These are phyloP conservation scores for Pseudopipra pipra DNA, from an alignment of 2,113 vertebrate species.

Conservation along the genomic window DNA sequence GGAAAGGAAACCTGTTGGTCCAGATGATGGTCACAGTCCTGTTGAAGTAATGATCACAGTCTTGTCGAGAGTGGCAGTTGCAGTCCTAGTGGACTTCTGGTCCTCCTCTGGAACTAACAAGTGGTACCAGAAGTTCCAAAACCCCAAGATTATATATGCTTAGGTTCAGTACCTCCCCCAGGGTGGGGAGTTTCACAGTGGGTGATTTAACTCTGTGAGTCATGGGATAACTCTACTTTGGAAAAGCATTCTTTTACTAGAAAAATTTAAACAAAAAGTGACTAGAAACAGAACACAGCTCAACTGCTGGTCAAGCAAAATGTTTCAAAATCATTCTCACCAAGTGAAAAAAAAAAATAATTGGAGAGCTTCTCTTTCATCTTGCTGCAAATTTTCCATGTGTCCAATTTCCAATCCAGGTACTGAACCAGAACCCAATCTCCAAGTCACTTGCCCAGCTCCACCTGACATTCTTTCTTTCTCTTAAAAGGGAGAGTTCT, in stretches of 20 bases:
- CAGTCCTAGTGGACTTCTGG: no score
- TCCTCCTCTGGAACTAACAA: no score
- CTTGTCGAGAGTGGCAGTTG: no score
- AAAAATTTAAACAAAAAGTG: neutral
- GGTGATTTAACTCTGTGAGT: no score
- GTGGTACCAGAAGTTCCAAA: no score
- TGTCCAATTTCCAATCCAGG: neutral
- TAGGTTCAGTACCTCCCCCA: no score
- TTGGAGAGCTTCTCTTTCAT: neutral
- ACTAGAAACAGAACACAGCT: neutral
- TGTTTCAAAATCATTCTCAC: neutral
- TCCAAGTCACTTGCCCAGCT: neutral
- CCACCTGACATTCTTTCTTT: neutral
- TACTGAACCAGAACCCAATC: neutral
- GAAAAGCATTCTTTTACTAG: neutral
- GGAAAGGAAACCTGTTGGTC: no score
- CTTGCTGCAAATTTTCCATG: neutral
- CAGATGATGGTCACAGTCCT: no score
- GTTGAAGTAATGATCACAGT: no score
- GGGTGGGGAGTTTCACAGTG: no score
- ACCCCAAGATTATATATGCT: no score
- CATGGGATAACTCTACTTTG: neutral
- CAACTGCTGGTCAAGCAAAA: neutral
- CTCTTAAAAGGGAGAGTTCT: neutral
- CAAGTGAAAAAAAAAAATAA: neutral